phyloP scores from a whole-genome alignment of 2,113 vertebrate species.

The Albula goreensis region DNA sequence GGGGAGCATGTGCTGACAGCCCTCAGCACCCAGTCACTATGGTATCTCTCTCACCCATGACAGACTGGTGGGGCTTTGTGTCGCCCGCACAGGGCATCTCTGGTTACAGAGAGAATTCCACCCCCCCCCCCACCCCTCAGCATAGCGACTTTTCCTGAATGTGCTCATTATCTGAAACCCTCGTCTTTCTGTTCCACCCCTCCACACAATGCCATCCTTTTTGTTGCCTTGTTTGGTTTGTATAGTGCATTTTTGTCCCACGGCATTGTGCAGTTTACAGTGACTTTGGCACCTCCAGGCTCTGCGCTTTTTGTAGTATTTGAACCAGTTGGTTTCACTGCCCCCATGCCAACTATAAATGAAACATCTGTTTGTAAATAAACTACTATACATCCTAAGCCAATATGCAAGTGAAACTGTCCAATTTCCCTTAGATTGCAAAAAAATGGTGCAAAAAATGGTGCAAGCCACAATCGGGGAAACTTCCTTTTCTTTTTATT shows the following conservation, averaged over 20 bases:
- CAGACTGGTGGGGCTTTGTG: slow-evolving; percentile 42
- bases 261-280: neutral
- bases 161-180: slow-evolving; percentile 15
- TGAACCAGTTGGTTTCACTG: neutral
- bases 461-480: neutral
- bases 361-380: neutral
- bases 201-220: neutral
- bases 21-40: slow-evolving; percentile 41
- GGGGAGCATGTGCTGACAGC: slow-evolving; percentile 24
- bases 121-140: slow-evolving; percentile 1
- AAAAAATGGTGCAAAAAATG: neutral
- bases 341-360: neutral
- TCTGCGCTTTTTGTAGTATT: neutral
- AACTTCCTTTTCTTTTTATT: neutral
- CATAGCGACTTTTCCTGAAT: slow-evolving; percentile 25
- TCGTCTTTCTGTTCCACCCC: neutral
- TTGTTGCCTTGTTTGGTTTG: neutral
- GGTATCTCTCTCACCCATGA: slow-evolving; percentile 43
- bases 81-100: slow-evolving; percentile 37
- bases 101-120: slow-evolving; percentile 44
- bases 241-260: neutral
- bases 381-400: neutral
- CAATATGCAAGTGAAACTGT: neutral
- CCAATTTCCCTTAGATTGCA: neutral
- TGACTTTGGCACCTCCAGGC: neutral